phyloP scores from a whole-genome alignment of 2,888 invertebrate genomes.

The Agrochola lychnidis region DNA sequence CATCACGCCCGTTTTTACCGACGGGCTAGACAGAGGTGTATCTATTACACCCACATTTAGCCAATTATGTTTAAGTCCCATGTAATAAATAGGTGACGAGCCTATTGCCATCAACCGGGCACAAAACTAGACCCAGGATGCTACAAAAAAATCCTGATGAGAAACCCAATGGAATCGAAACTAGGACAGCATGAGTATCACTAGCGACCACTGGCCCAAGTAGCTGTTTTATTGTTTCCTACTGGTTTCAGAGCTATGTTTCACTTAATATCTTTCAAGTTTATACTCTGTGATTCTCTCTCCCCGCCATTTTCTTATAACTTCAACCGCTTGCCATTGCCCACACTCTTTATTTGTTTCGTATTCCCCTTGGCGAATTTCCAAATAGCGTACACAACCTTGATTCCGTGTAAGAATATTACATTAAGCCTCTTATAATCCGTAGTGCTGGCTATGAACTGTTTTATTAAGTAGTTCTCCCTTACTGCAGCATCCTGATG shows the following conservation, averaged over 20 bases:
- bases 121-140: background rate
- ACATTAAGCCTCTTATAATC: constrained; percentile 40
- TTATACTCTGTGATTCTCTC: background rate
- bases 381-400: constrained; percentile 61
- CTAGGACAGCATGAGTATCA: too few relatives aligned
- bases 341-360: constrained; percentile 53
- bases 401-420: constrained; percentile 47
- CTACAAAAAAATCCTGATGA: background rate
- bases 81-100: background rate
- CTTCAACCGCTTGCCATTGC: background rate
- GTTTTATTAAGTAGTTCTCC: constrained; percentile 9
- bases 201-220: background rate
- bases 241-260: background rate
- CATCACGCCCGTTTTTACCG: background rate
- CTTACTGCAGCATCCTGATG: background rate
- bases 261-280: background rate
- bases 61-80: background rate
- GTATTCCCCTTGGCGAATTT: constrained; percentile 64
- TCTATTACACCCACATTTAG: background rate
- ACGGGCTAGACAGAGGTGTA: background rate
- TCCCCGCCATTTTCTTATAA: background rate
- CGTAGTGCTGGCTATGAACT: constrained; percentile 9
- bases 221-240: background rate
- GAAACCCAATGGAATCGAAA: background rate
- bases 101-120: background rate